Percentiles rank a stretch among this genome's conserved stretches.
Conservation (phyloP, 2,888 invertebrate genomes). For the Dicyrtoma fusca region DNA sequence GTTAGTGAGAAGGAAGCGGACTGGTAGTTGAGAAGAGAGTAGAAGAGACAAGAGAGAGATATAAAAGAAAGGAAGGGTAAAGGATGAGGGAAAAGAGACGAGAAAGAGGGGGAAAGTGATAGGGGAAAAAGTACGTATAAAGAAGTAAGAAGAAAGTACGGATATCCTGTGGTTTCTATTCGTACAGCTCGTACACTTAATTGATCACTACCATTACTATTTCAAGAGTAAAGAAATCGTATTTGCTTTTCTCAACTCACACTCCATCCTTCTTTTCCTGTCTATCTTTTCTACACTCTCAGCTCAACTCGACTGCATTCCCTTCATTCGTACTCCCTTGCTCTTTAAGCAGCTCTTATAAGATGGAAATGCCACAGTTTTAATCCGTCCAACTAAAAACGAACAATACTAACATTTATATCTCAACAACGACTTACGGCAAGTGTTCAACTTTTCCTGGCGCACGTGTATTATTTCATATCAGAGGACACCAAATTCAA, state of each 20-base stretch:
- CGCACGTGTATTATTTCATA: neutral
- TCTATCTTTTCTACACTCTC: slow-evolving; percentile 5
- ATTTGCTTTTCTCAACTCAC: slow-evolving; percentile 12
- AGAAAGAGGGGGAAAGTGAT: neutral
- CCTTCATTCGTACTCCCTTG: neutral
- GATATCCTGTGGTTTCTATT: slow-evolving; percentile 17
- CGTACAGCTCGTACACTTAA: slow-evolving; percentile 15
- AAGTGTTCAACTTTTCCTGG: neutral
- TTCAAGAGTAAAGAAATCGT: slow-evolving; percentile 16
- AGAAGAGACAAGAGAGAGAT: neutral
- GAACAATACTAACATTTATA: too few species aligned
- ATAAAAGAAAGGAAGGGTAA: neutral
- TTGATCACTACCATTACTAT: slow-evolving; percentile 9
- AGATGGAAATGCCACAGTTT: neutral
- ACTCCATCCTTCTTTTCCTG: neutral
- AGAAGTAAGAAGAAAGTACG: neutral
- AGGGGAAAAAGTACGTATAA: slow-evolving; percentile 1
- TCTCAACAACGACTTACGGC: slow-evolving; percentile 6
- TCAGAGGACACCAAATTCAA: too few species aligned
- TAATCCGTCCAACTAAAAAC: neutral
- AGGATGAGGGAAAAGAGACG: neutral
- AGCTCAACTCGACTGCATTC: slow-evolving; percentile 5
- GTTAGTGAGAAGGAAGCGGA: neutral
- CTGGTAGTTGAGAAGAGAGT: neutral
- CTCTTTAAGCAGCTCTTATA: neutral